These are phyloP conservation scores for Listrodromus nycthemerus DNA, from an alignment of 2,888 invertebrate genomes.

Conservation along the genomic window DNA sequence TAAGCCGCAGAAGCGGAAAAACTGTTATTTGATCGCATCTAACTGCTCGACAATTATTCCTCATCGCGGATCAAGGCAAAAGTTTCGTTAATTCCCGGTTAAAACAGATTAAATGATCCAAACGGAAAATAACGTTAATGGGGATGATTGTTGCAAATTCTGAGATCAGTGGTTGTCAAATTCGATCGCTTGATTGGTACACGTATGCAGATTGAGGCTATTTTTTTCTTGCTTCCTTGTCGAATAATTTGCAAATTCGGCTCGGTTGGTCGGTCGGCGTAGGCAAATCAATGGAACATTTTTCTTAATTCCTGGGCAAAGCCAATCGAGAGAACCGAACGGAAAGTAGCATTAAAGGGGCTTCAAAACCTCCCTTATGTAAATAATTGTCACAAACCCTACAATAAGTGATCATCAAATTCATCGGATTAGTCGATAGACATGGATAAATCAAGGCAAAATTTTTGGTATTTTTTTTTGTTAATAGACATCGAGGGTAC, in stretches of 20 bases:
- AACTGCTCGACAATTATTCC: constrained; percentile 5
- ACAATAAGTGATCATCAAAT: too few species aligned
- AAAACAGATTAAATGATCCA: constrained; percentile 19
- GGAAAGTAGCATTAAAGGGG: not conserved
- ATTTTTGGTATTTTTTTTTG: not conserved
- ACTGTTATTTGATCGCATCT: constrained; percentile 13
- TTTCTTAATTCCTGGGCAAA: not conserved
- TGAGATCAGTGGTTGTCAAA: too few species aligned
- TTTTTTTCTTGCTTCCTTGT: constrained; percentile 2
- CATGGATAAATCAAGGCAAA: constrained; percentile 32
- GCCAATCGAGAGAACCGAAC: constrained; percentile 7
- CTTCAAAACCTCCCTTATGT: too few species aligned
- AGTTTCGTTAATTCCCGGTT: not conserved
- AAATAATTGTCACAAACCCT: too few species aligned
- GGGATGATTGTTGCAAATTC: too few species aligned
- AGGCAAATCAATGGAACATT: constrained; percentile 35
- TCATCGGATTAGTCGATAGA: too few species aligned
- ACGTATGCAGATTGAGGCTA: constrained; percentile 22
- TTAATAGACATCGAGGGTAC: constrained; percentile 10
- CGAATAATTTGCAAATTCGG: not conserved
- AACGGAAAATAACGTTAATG: constrained; percentile 4
- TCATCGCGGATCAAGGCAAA: constrained; percentile 38
- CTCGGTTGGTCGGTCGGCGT: too few species aligned
- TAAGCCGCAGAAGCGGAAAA: not conserved
- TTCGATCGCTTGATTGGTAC: too few species aligned